These are phyloP conservation scores for Tetragonisca angustula DNA, from an alignment of 2,888 invertebrate genomes.

Conservation along the genomic window DNA sequence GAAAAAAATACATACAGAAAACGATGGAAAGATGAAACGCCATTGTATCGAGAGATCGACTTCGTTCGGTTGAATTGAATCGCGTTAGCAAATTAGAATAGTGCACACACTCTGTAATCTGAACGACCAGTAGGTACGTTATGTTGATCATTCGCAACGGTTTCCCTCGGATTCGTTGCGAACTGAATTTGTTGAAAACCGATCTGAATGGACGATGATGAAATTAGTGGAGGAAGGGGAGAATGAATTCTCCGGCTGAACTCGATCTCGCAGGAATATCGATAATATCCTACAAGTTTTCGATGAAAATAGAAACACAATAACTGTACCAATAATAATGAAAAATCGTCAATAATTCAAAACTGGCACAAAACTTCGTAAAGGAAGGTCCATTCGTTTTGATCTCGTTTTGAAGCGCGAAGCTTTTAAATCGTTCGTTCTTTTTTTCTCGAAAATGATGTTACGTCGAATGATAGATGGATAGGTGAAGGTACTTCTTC, in stretches of 20 bases:
- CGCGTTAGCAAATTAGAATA: conserved; percentile 62
- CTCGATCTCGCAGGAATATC: conserved; percentile 5
- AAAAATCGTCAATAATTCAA: too few species aligned
- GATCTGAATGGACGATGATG: not conserved
- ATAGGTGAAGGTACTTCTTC: too few species aligned
- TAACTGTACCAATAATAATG: too few species aligned
- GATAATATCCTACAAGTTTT: not conserved
- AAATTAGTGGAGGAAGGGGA: not conserved
- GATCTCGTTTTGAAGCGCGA: too few species aligned
- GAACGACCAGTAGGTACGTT: conserved; percentile 32
- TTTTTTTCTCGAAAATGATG: too few species aligned
- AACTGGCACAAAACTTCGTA: too few species aligned
- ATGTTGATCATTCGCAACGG: conserved; percentile 35
- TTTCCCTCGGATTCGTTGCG: not conserved
- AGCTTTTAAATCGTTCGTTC: too few species aligned
- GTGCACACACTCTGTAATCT: conserved; percentile 40
- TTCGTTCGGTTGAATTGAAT: conserved; percentile 31
- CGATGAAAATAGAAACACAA: too few species aligned
- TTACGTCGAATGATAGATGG: too few species aligned
- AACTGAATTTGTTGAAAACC: not conserved
- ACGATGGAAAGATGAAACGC: conserved; percentile 40
- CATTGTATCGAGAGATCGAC: conserved; percentile 33
- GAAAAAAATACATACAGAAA: conserved; percentile 9
- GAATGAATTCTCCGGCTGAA: not conserved
- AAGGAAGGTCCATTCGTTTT: too few species aligned